Evolutionary conservation across 2,113 vertebrate species (phyloP), one percentile per base, ranked within the genome.

Genomic region (Cyphomyrus plagiostoma): DNA sequence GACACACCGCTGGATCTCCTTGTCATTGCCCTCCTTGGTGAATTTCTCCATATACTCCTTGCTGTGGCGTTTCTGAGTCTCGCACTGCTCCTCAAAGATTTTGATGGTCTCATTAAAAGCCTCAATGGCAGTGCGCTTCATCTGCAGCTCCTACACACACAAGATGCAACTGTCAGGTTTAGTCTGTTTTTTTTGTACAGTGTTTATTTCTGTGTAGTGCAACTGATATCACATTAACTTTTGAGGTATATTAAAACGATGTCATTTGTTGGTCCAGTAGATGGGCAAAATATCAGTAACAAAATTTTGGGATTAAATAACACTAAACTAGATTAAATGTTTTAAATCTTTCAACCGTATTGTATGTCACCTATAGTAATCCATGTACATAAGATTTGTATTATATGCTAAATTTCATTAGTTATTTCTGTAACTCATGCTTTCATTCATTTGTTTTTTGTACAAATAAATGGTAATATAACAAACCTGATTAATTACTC

Each of bases 41-140:
- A 96, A 97, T 53, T 96, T 96, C 92, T 97, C 96, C 0, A 97
- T 93, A 58, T 96, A 97, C 46, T 97, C 96, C 92, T 96, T 96
- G 94, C 96, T 97, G 93, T 95, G 97, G 10, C 95, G 94, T 91
- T 97, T 96, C 91, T 97, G 96, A 0, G 95, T 97, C 93, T 96
- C 96, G 82, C 96, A 96, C 89, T 97, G 96, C 88, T 97, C 96
- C 45, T 97, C 96, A 0, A 97, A 97, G 93, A 97, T 97, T 94
- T 97, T 97, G 93, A 97, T 97, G 0, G 96, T 97, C 89, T 97
- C 96, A 0, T 96, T 97, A 93, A 97, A 97, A 89, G 96, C 96
- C 89, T 97, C 96, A 0, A 97, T 96, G 0, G 96, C 96, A 0
- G 96, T 97, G 53, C 96, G 95, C 91, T 97, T 97, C 96, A 97